Conservation (phyloP, 1,140 invertebrate species). For the Adoxophyes honmai region DNA sequence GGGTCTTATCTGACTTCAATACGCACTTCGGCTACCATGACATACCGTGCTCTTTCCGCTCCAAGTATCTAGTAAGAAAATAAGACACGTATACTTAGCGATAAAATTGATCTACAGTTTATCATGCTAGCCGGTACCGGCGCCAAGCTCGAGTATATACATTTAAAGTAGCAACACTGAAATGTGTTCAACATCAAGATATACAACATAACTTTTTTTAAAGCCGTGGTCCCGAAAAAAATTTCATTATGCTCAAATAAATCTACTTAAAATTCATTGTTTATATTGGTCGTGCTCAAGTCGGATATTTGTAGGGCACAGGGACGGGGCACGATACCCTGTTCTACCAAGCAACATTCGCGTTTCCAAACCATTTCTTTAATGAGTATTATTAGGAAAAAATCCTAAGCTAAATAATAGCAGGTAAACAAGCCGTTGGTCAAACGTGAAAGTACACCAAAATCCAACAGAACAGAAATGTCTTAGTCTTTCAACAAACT, state of each 20-base stretch:
- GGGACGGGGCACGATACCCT: too few species aligned
- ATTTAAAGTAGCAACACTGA: neutral
- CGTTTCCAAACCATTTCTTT: conserved; percentile 36
- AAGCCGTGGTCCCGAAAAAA: conserved; percentile 16
- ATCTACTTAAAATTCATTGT: conserved; percentile 17
- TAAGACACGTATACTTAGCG: too few species aligned
- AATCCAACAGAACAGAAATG: too few species aligned
- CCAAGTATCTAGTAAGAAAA: too few species aligned
- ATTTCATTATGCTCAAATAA: conserved; percentile 16
- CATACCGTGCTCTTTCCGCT: too few species aligned
- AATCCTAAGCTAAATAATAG: neutral
- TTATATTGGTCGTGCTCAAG: conserved; percentile 5
- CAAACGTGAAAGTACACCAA: too few species aligned
- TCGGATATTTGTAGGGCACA: too few species aligned
- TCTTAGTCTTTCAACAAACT: too few species aligned
- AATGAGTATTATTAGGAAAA: conserved; percentile 42
- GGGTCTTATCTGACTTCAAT: neutral
- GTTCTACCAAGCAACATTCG: conserved; percentile 41
- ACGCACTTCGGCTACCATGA: too few species aligned
- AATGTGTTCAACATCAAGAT: conserved; percentile 8
- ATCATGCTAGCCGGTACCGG: neutral
- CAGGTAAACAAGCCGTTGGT: neutral
- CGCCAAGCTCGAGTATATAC: neutral
- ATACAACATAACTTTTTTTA: conserved; percentile 16
- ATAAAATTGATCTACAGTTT: neutral